These are phyloP conservation scores for Glyphotaelius pellucidus DNA, from an alignment of 2,888 invertebrate species.

Conservation along the genomic window DNA sequence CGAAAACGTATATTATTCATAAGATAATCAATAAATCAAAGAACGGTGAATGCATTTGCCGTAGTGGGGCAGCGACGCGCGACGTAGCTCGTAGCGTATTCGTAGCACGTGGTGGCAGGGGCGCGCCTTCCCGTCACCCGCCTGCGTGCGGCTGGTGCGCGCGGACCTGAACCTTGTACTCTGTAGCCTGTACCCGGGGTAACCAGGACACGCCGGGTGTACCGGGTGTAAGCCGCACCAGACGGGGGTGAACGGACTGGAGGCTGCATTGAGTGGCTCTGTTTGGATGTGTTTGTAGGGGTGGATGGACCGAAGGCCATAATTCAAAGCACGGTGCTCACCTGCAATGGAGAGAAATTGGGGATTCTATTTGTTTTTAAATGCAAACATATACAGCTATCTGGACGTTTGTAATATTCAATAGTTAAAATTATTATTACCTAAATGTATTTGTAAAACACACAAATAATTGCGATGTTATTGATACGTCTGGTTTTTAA, in stretches of 20 bases:
- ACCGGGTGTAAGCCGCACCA: background rate
- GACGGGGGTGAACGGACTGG: background rate
- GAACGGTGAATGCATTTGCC: background rate
- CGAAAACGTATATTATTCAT: background rate
- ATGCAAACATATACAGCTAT: background rate
- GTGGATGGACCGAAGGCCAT: background rate
- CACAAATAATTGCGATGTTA: background rate
- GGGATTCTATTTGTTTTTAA: background rate
- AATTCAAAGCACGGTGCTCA: background rate
- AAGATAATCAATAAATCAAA: background rate
- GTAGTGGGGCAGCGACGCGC: background rate
- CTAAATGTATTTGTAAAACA: background rate
- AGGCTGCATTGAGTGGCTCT: background rate
- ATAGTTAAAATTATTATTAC: background rate
- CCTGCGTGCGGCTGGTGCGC: constrained; percentile 10
- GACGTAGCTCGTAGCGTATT: constrained; percentile 12
- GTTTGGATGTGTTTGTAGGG: background rate
- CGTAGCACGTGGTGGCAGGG: constrained; percentile 23
- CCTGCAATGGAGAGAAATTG: background rate
- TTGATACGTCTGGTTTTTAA: background rate
- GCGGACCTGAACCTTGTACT: background rate
- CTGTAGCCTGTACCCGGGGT: background rate
- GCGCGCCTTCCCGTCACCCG: background rate
- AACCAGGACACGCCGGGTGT: background rate
- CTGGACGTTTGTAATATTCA: background rate